A percentile compares a stretch with the other conserved stretches of the same genome.
Evolutionary conservation across 2,797 vertebrate genomes (phyloP).

Genomic region (Botia almorhae): DNA sequence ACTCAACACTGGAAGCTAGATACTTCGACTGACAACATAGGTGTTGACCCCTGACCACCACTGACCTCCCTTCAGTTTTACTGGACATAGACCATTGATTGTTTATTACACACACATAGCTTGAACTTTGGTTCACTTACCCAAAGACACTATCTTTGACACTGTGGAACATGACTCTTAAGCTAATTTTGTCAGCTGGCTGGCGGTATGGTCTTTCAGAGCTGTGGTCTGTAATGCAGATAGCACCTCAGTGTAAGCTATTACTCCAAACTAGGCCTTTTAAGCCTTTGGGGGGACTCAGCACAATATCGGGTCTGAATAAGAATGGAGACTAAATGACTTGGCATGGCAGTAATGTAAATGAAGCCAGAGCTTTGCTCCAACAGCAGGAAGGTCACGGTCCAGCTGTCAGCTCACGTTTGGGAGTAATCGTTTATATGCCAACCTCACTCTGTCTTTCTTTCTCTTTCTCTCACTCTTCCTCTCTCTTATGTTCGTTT

Average conservation of each 20-base stretch:
- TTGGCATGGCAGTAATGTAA: constrained; percentile 80
- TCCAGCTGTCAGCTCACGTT: constrained; percentile 78
- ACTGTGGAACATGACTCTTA: constrained; percentile 76
- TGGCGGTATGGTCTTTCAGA: constrained; percentile 70
- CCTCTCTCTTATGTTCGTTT: constrained; percentile 59
- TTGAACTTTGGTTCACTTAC: constrained; percentile 66
- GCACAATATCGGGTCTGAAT: constrained; percentile 70
- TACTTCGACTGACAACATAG: constrained; percentile 63
- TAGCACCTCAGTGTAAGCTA: constrained; percentile 72
- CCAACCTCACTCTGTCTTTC: constrained; percentile 72
- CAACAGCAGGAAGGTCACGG: constrained; percentile 77
- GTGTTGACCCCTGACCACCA: constrained; percentile 69
- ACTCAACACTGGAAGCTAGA: not conserved
- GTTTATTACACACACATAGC: constrained; percentile 22
- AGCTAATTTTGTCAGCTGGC: constrained; percentile 67
- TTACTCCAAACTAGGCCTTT: constrained; percentile 73
- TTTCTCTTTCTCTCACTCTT: constrained; percentile 54
- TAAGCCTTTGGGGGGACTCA: constrained; percentile 64
- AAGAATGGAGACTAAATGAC: constrained; percentile 83
- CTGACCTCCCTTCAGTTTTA: constrained; percentile 68
- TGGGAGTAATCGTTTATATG: constrained; percentile 77
- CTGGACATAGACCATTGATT: constrained; percentile 67
- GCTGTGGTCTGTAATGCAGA: constrained; percentile 76
- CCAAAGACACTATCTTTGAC: constrained; percentile 73
- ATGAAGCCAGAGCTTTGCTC: constrained; percentile 71